Conservation (phyloP, 2,797 vertebrate species). For the Epinephelus awoara region DNA sequence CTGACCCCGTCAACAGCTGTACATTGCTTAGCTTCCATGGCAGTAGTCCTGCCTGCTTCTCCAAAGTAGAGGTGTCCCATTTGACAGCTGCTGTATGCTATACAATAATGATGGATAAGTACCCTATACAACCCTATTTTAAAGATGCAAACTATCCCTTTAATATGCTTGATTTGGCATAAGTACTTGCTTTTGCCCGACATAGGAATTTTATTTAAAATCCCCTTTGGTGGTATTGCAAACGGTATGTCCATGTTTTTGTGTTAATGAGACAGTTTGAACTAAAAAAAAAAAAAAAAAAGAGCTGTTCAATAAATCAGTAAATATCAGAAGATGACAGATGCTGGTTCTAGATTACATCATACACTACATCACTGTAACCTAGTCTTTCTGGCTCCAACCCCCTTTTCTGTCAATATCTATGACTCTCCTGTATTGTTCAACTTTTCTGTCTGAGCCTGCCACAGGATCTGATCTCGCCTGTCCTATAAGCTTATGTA, state of each 20-base stretch:
- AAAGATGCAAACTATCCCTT: too few relatives aligned
- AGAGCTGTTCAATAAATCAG: not conserved
- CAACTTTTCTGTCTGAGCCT: not conserved
- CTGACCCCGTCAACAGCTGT: too few relatives aligned
- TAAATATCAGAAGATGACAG: not conserved
- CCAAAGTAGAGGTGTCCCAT: too few relatives aligned
- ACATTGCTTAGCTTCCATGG: too few relatives aligned
- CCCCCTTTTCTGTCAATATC: not conserved
- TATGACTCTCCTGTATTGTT: not conserved
- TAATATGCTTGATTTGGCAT: not conserved
- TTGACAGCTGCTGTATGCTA: too few relatives aligned
- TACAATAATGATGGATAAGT: too few relatives aligned
- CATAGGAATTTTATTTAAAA: not conserved
- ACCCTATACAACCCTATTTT: too few relatives aligned
- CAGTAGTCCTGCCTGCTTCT: too few relatives aligned
- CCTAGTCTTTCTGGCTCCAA: not conserved
- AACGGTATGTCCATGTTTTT: not conserved
- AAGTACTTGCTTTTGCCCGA: not conserved
- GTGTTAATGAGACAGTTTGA: not conserved
- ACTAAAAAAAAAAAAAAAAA: not conserved
- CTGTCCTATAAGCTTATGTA: conserved; percentile 41
- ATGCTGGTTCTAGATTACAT: not conserved
- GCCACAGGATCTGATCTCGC: conserved; percentile 32
- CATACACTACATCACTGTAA: not conserved
- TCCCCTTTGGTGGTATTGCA: not conserved